These are phyloP conservation scores for Aporophyla lueneburgensis DNA, from an alignment of 2,888 invertebrate species.

Conservation along the genomic window DNA sequence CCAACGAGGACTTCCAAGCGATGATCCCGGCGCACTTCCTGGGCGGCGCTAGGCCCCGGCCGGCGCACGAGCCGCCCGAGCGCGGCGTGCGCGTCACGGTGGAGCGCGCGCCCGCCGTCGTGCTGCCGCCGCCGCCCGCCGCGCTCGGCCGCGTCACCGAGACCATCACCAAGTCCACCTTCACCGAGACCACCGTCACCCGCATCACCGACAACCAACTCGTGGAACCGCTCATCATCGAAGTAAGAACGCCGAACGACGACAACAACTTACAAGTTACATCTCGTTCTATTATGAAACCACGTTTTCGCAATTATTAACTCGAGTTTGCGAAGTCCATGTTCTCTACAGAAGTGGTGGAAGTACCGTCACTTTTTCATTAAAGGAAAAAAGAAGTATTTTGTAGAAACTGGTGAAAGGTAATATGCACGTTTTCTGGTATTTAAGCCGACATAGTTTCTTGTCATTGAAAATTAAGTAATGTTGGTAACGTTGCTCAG, in stretches of 20 bases:
- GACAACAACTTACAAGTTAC: conserved; percentile 42
- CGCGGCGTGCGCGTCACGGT: conserved; percentile 95
- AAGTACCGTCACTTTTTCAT: not conserved
- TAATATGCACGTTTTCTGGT: conserved; percentile 53
- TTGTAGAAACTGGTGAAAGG: conserved; percentile 60
- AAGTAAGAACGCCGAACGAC: conserved; percentile 91
- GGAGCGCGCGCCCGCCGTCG: conserved; percentile 92
- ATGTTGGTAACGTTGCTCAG: not conserved
- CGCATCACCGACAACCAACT: conserved; percentile 98
- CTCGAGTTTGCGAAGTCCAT: conserved; percentile 45
- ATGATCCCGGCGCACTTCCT: conserved; percentile 98
- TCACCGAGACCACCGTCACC: conserved; percentile 98
- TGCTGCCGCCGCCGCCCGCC: conserved; percentile 95
- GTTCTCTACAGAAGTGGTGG: conserved; percentile 28
- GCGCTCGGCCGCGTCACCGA: conserved; percentile 97
- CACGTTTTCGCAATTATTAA: conserved; percentile 23
- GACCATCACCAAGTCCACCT: conserved; percentile 98
- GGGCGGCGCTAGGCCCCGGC: conserved; percentile 78
- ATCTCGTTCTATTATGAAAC: conserved; percentile 25
- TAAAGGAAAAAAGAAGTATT: conserved; percentile 12
- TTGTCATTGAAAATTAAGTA: conserved; percentile 13
- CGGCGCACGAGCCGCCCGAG: conserved; percentile 77
- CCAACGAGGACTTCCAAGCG: conserved; percentile 98
- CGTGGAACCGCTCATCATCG: conserved; percentile 96
- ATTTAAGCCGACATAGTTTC: not conserved